Conservation (phyloP, 2,797 vertebrate genomes). For the Falco columbarius region DNA sequence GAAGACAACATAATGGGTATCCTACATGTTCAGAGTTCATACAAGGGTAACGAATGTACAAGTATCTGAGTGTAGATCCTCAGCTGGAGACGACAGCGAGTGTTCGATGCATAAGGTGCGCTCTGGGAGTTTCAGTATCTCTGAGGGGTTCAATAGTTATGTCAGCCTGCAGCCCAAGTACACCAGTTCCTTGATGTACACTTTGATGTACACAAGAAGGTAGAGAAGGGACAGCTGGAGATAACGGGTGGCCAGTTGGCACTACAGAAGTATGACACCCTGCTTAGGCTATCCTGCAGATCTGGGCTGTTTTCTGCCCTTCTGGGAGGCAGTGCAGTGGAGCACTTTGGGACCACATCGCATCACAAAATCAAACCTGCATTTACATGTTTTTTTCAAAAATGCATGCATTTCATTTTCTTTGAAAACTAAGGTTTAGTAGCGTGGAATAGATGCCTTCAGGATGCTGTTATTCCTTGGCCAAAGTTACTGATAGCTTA, state of each 20-base stretch:
- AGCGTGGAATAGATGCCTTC: background rate
- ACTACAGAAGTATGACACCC: fast-evolving
- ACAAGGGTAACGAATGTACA: background rate
- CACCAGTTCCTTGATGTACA: background rate
- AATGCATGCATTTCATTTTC: background rate
- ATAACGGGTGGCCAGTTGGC: background rate
- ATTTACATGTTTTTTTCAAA: slow-evolving; percentile 2
- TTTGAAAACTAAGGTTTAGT: background rate
- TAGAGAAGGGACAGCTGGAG: background rate
- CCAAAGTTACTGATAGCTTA: background rate
- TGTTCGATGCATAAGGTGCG: background rate
- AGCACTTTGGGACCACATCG: background rate
- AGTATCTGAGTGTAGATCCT: background rate
- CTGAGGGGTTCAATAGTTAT: background rate
- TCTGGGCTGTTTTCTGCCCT: background rate
- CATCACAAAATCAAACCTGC: background rate
- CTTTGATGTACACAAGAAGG: background rate
- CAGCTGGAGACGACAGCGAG: background rate
- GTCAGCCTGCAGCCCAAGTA: background rate
- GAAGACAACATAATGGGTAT: background rate
- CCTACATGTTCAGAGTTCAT: background rate
- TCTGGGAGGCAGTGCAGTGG: background rate
- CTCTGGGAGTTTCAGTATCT: background rate
- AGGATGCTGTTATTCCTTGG: background rate
- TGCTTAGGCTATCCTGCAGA: background rate